A percentile compares a stretch with the other conserved stretches of the same genome.
phyloP scores from a whole-genome alignment of 2,888 invertebrate genomes.

The Margaritifera margaritifera region DNA sequence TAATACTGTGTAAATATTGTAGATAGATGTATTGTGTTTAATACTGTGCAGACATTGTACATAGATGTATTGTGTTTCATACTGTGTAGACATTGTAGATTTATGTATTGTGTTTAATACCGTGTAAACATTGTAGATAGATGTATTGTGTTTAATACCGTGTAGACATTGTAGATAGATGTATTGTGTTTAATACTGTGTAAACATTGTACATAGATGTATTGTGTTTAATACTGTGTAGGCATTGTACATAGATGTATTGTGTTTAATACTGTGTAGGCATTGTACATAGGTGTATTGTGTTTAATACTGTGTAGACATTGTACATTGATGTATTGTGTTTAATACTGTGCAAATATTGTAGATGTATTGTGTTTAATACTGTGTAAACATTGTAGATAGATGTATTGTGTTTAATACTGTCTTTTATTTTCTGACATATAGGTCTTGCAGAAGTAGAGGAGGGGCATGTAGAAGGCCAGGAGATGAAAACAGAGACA shows the following conservation, averaged over 20 bases:
- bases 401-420: background rate
- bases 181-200: background rate
- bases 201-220: no score
- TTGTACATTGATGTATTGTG: background rate
- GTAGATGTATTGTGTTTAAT: background rate
- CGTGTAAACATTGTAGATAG: no score
- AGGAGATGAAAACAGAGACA: slow-evolving; percentile 49
- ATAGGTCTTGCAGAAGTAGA: slow-evolving; percentile 60
- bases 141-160: no score
- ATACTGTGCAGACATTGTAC: no score
- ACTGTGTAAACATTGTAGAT: no score
- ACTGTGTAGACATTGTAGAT: no score
- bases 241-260: background rate
- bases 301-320: no score
- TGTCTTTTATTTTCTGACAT: slow-evolving; percentile 4
- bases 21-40: background rate
- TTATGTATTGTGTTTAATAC: background rate
- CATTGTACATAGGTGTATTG: no score
- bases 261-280: background rate
- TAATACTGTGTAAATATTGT: no score
- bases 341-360: background rate
- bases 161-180: background rate
- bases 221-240: no score
- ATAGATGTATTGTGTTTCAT: no score
- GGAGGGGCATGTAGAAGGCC: slow-evolving; percentile 52